These are phyloP conservation scores for Labia minor DNA, from an alignment of 2,888 invertebrate genomes.

Conservation along the genomic window DNA sequence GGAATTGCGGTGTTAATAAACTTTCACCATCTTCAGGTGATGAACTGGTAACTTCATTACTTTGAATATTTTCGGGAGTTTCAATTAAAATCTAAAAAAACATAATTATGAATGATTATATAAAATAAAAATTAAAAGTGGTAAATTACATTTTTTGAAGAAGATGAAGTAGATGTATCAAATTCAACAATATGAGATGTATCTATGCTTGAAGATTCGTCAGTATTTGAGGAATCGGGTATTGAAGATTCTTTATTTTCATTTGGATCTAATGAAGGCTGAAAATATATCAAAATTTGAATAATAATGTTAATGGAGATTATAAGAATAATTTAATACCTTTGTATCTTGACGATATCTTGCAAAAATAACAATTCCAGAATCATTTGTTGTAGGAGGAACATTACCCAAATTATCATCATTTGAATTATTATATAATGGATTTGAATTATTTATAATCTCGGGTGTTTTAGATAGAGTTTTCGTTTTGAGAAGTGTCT, in stretches of 20 bases:
- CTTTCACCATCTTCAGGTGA: neutral
- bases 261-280: no score
- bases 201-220: neutral
- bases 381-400: neutral
- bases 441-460: no score
- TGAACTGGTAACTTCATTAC: neutral
- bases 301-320: no score
- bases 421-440: no score
- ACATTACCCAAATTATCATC: no score
- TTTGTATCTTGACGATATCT: neutral
- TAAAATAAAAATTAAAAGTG: no score
- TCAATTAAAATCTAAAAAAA: neutral
- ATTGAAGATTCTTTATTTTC: neutral
- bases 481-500: no score
- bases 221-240: neutral
- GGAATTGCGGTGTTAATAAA: neutral
- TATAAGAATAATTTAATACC: neutral
- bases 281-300: no score
- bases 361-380: neutral
- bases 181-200: neutral
- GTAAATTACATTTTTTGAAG: no score
- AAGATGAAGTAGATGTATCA: neutral
- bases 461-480: no score
- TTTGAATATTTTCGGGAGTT: constrained; percentile 1
- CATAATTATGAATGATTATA: neutral